phyloP scores from a whole-genome alignment of 2,888 invertebrate genomes.

The Gymnocheta viridis region DNA sequence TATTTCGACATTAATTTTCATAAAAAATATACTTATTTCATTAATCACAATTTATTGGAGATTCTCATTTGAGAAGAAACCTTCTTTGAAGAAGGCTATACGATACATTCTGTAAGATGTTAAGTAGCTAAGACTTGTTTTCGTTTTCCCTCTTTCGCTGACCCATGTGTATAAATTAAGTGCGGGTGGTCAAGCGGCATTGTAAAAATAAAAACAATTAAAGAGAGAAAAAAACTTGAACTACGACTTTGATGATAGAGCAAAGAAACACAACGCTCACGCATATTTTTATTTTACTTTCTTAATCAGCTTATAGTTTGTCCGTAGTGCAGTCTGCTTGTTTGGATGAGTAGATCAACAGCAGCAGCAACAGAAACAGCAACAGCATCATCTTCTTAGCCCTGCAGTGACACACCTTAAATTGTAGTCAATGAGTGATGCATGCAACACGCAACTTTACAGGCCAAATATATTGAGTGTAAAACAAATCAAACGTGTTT shows the following conservation, averaged over 20 bases:
- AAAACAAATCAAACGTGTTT: constrained; percentile 58
- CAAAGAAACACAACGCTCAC: constrained; percentile 62
- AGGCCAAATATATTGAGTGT: constrained; percentile 67
- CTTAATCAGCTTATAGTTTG: constrained; percentile 64
- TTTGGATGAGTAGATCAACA: constrained; percentile 49
- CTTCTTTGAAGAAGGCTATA: background rate
- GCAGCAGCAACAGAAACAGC: constrained; percentile 37
- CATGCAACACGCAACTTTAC: constrained; percentile 69
- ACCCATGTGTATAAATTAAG: constrained; percentile 10
- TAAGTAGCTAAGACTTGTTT: background rate
- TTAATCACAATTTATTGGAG: background rate
- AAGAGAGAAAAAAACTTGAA: constrained; percentile 23
- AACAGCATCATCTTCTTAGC: constrained; percentile 44
- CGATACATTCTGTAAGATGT: background rate
- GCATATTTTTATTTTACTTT: constrained; percentile 56
- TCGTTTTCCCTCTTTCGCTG: background rate
- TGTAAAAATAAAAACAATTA: constrained; percentile 30
- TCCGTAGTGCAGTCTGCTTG: constrained; percentile 15
- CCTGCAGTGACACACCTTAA: constrained; percentile 65
- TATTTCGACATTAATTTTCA: too few relatives aligned
- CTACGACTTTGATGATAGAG: constrained; percentile 25
- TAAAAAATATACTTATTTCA: background rate
- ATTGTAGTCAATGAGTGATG: constrained; percentile 64
- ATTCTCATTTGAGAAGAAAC: background rate
- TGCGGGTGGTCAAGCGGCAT: constrained; percentile 69